phyloP scores from a whole-genome alignment of 2,797 vertebrate genomes.

The Sebastes paucispinis region DNA sequence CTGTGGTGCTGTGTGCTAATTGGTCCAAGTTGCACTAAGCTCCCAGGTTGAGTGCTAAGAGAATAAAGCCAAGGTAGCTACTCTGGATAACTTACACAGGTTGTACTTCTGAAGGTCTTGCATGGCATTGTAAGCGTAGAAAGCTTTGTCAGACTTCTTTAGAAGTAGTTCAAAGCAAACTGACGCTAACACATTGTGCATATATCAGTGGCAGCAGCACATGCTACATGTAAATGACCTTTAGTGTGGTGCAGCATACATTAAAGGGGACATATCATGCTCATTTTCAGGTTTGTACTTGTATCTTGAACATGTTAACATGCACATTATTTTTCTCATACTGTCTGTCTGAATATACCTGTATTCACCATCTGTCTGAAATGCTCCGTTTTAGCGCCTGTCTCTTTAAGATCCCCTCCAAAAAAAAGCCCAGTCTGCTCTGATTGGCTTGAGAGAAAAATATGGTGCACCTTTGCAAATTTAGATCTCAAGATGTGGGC shows the following conservation, averaged over 20 bases:
- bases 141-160: constrained; percentile 1
- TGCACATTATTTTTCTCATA: not conserved
- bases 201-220: not conserved
- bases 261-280: not conserved
- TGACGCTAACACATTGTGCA: not conserved
- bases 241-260: not conserved
- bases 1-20: constrained; percentile 60
- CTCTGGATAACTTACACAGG: constrained; percentile 7
- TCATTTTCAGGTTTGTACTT: not conserved
- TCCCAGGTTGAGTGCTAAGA: constrained; percentile 1
- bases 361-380: not conserved
- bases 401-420: not conserved
- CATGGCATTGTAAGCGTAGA: not conserved
- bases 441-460: not conserved
- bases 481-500: not conserved
- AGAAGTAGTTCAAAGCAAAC: not conserved
- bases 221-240: not conserved
- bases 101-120: not conserved
- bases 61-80: constrained; percentile 5
- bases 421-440: not conserved
- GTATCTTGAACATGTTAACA: no score
- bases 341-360: not conserved
- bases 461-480: not conserved
- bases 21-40: constrained; percentile 33
- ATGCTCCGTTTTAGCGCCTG: not conserved